Base-by-base conservation (phyloP, 2,888 invertebrate species). In the Conchocele bisecta region DNA sequence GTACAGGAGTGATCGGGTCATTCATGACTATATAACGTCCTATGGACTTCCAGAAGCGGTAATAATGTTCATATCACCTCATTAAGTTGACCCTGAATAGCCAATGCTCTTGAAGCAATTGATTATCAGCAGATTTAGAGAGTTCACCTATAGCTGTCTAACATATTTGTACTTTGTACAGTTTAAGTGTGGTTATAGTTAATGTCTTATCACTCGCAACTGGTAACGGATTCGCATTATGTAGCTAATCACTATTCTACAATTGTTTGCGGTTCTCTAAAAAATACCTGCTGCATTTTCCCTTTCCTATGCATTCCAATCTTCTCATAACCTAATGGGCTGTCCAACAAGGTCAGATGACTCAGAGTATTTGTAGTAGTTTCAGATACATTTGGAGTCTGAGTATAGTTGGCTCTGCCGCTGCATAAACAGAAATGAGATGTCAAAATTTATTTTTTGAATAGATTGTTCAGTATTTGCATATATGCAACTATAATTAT, bases 41-140 rank as follows among this genome's bases (percentile, higher is more conserved):
- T n/a, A n/a, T n/a, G 24, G 20, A n/a, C n/a, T n/a, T n/a, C 64
- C 56, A 17, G 28, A 17, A 17, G 28, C 17, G 9, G n/a, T 20
- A n/a, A 35, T 13, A 31, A 24, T 60, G 26, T 6, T 37, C 51
- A 37, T 22, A n/a, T 26, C 41, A 46, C 28, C 48, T 64, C 28
- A 28, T 35, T 46, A 4, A 54, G 48, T 3, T 46, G 35, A 24
- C 39, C 13, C 46, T 24, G 29, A 46, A 46, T 20, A 46, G n/a
- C 54, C 54, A 64, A 26, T 56, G 64, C 39, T 64, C 46, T 46
- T 64, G 64, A 15, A 64, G 11, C 17, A 54, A 24, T 24, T 56
- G 37, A 24, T 56, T 64, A 28, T 64, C 54, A 44, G 28, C 37
- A 33, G 28, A 26, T 44, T 37, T 13, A n/a, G 24, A 44, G 20